These are phyloP conservation scores for Chamaea fasciata DNA, from an alignment of 2,113 vertebrate species.

Conservation along the genomic window DNA sequence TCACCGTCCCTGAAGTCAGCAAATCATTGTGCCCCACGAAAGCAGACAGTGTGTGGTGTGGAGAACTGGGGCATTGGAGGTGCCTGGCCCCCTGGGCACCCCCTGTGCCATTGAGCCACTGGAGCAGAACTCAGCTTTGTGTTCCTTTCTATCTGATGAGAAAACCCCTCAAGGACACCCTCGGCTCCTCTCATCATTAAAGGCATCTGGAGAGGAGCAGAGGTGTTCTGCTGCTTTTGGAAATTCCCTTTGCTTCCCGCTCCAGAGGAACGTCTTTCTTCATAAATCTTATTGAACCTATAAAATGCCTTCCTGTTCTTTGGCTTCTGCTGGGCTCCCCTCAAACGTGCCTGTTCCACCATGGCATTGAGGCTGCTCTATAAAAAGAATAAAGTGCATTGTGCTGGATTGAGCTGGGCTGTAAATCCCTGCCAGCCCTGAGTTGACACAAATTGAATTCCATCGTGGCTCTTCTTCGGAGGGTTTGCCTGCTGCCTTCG, in stretches of 20 bases:
- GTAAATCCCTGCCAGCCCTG: slow-evolving; percentile 5
- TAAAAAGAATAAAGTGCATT: slow-evolving; percentile 29
- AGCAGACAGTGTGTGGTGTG: background rate
- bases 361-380: background rate
- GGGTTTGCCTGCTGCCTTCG: background rate
- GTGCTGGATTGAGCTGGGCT: background rate
- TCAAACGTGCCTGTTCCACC: background rate
- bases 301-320: slow-evolving; percentile 17
- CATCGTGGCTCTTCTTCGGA: background rate
- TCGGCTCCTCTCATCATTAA: background rate
- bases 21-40: background rate
- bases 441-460: slow-evolving; percentile 37
- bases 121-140: background rate
- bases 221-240: background rate
- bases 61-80: background rate
- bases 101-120: background rate
- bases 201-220: background rate
- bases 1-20: background rate
- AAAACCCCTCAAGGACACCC: background rate
- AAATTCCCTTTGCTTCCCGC: background rate
- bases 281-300: slow-evolving; percentile 24
- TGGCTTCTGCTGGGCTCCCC: background rate
- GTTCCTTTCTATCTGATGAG: background rate
- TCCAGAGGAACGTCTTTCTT: background rate
- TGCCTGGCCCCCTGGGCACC: background rate